phyloP scores from a whole-genome alignment of 2,113 vertebrate species.

The Lichenostomus cassidix region DNA sequence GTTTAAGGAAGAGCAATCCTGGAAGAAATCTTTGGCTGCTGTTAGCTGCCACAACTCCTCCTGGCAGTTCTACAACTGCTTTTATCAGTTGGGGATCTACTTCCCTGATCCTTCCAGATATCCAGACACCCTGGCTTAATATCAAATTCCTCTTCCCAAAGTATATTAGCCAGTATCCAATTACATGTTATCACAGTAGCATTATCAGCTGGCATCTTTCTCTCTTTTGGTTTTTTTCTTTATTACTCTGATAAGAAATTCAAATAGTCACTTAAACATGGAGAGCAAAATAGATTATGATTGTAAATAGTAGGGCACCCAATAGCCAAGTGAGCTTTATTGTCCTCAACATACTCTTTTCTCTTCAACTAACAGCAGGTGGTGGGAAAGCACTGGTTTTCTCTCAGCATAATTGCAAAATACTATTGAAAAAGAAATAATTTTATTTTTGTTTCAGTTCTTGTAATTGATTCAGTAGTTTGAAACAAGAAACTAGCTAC shows the following conservation, averaged over 20 bases:
- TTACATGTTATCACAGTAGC: background rate
- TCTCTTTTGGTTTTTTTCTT: background rate
- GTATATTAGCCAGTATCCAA: background rate
- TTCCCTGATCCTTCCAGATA: background rate
- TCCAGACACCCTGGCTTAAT: background rate
- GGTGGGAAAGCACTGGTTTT: background rate
- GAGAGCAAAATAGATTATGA: background rate
- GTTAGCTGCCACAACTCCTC: background rate
- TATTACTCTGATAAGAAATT: slow-evolving; percentile 49
- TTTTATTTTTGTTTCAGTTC: background rate
- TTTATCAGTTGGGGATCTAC: background rate
- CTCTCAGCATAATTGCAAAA: background rate
- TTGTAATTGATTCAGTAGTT: background rate
- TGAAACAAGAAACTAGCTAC: background rate
- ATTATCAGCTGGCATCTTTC: background rate
- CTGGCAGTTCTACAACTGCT: background rate
- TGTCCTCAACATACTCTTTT: background rate
- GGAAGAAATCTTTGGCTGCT: background rate
- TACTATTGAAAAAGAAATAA: background rate
- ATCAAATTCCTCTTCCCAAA: slow-evolving; percentile 23
- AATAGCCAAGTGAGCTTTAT: background rate
- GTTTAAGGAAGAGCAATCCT: background rate
- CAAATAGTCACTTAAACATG: background rate
- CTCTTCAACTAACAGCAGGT: background rate
- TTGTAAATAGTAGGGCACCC: background rate